A percentile compares a stretch with the other conserved stretches of the same genome.
phyloP scores from a whole-genome alignment of 1,140 invertebrate species.

The Solenopsis invicta region DNA sequence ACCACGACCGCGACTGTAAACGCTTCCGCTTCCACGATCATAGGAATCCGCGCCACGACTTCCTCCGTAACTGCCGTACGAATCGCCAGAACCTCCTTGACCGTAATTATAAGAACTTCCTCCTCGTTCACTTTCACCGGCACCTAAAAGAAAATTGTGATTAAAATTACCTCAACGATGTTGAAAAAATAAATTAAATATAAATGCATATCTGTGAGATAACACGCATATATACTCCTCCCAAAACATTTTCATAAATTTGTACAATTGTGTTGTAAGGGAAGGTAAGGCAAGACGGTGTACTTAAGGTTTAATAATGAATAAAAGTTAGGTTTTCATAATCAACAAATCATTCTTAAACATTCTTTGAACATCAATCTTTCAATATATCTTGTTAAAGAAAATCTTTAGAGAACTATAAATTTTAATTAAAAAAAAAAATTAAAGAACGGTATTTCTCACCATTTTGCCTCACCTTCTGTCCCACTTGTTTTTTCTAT shows the following conservation, averaged over 20 bases:
- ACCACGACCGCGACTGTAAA: constrained; percentile 50
- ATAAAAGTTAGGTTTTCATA: too few relatives aligned
- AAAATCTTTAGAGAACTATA: too few relatives aligned
- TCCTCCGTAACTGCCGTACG: not conserved
- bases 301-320: too few relatives aligned
- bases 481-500: not conserved
- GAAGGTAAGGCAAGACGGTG: too few relatives aligned
- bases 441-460: too few relatives aligned
- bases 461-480: too few relatives aligned
- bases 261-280: not conserved
- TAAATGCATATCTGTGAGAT: not conserved
- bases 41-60: constrained; percentile 20
- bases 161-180: not conserved
- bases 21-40: not conserved
- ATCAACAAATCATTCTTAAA: too few relatives aligned
- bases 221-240: not conserved
- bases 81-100: constrained; percentile 15
- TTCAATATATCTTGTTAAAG: too few relatives aligned
- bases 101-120: not conserved
- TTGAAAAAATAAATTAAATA: not conserved
- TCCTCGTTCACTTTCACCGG: constrained; percentile 32
- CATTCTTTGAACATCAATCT: too few relatives aligned
- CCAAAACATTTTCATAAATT: not conserved
- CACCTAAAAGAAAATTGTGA: constrained; percentile 22
- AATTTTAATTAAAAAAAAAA: too few relatives aligned